phyloP scores from a whole-genome alignment of 2,888 invertebrate species.

The Stomorhina lunata region DNA sequence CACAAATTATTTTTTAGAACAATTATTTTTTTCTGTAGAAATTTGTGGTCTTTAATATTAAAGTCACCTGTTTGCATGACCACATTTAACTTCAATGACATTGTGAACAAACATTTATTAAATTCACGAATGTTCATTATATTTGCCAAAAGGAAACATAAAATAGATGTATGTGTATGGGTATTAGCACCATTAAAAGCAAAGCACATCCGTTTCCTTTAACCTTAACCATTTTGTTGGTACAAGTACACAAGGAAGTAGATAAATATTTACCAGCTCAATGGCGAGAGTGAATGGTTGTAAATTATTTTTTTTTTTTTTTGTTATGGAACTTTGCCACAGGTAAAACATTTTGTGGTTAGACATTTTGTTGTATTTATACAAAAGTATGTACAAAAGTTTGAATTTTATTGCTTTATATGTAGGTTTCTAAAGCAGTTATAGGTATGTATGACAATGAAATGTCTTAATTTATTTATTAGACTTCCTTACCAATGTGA shows the following conservation, averaged over 20 bases:
- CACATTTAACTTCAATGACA: too few relatives aligned
- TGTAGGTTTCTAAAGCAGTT: too few relatives aligned
- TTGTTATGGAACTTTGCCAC: not conserved
- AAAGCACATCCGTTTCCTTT: not conserved
- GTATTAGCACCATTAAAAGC: not conserved
- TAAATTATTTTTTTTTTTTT: not conserved
- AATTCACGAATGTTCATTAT: too few relatives aligned
- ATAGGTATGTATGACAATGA: too few relatives aligned
- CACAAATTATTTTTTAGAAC: too few relatives aligned
- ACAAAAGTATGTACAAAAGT: not conserved
- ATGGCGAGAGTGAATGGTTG: not conserved
- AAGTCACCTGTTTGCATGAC: too few relatives aligned
- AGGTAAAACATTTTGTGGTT: not conserved
- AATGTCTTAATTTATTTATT: too few relatives aligned
- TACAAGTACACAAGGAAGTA: not conserved
- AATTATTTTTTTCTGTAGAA: too few relatives aligned
- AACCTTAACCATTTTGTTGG: slow-evolving; percentile 1
- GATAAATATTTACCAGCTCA: not conserved
- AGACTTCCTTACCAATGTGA: too few relatives aligned
- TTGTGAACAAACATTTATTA: too few relatives aligned
- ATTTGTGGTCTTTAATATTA: too few relatives aligned
- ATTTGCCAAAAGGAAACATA: not conserved
- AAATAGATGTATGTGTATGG: not conserved
- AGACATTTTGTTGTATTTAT: not conserved
- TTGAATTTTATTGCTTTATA: too few relatives aligned